phyloP scores from a whole-genome alignment of 2,888 invertebrate species.

The Drosophila quasianomalipes region DNA sequence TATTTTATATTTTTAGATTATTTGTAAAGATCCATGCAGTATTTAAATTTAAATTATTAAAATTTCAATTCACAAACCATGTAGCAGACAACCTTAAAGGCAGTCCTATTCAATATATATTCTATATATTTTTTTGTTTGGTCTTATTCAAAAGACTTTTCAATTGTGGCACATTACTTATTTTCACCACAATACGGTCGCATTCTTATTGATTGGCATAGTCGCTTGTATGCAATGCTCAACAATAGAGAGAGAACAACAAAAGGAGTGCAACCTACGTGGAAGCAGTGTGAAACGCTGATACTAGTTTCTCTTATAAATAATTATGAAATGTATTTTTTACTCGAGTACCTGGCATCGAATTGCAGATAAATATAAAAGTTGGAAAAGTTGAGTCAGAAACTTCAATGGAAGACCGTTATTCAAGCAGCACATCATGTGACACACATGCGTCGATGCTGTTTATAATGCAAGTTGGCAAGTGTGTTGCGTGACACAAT shows the following conservation, averaged over 20 bases:
- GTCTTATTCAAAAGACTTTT: background rate
- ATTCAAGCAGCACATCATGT: conserved; percentile 9
- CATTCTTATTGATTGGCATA: conserved; percentile 34
- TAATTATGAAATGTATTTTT: conserved; percentile 60
- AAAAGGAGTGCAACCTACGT: conserved; percentile 45
- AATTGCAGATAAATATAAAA: conserved; percentile 36
- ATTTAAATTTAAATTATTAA: background rate
- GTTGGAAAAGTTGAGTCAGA: conserved; percentile 33
- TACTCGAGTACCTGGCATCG: conserved; percentile 14
- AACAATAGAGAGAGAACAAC: conserved; percentile 52
- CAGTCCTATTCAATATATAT: too few relatives aligned
- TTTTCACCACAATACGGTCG: conserved; percentile 1
- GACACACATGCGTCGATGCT: conserved; percentile 18
- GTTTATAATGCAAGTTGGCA: conserved; percentile 24
- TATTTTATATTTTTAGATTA: background rate
- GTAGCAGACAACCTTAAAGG: background rate
- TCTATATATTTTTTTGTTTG: too few relatives aligned
- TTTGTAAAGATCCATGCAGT: background rate
- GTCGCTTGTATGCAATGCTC: background rate
- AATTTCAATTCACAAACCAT: background rate
- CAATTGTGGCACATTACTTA: conserved; percentile 7
- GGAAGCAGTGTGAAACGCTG: conserved; percentile 24
- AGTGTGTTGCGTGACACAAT: conserved; percentile 9
- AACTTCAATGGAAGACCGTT: conserved; percentile 31
- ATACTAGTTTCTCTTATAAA: conserved; percentile 38